Conservation (phyloP, 2,888 invertebrate species). For the Drosophila paranaensis region DNA sequence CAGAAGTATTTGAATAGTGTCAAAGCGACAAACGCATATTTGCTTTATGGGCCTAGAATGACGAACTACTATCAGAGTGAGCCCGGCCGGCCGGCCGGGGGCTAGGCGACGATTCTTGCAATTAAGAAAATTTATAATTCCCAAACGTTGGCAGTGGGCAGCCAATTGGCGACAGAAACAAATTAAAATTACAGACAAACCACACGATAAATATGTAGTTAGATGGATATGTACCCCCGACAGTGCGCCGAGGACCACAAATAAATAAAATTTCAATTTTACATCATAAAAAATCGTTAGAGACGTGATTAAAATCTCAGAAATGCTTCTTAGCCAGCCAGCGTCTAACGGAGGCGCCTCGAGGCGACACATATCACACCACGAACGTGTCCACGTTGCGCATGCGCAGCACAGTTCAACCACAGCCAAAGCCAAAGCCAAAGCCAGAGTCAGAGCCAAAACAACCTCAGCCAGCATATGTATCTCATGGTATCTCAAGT, state of each 20-base stretch:
- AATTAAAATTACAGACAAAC: constrained; percentile 77
- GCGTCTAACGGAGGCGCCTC: constrained; percentile 52
- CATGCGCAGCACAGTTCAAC: constrained; percentile 53
- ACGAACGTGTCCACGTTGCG: constrained; percentile 69
- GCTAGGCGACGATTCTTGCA: constrained; percentile 50
- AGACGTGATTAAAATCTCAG: constrained; percentile 77
- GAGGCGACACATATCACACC: constrained; percentile 76
- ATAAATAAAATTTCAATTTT: constrained; percentile 75
- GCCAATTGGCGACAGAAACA: constrained; percentile 64
- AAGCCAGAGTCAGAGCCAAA: background rate
- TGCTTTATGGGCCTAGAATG: constrained; percentile 43
- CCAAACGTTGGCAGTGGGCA: constrained; percentile 39
- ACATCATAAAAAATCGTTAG: constrained; percentile 81
- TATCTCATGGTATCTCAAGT: constrained; percentile 60
- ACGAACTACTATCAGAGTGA: constrained; percentile 7
- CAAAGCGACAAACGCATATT: constrained; percentile 39
- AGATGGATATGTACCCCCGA: constrained; percentile 38
- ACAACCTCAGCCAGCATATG: constrained; percentile 6
- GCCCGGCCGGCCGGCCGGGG: background rate
- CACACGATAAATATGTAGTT: constrained; percentile 31
- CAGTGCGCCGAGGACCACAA: constrained; percentile 30
- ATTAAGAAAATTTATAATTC: constrained; percentile 69
- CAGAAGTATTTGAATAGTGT: constrained; percentile 25
- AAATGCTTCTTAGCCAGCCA: constrained; percentile 24
- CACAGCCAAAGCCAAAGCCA: background rate